Evolutionary conservation across 2,797 vertebrate genomes (phyloP), one percentile per base, ranked within the genome.

Genomic region (Brachyalestes nurse): DNA sequence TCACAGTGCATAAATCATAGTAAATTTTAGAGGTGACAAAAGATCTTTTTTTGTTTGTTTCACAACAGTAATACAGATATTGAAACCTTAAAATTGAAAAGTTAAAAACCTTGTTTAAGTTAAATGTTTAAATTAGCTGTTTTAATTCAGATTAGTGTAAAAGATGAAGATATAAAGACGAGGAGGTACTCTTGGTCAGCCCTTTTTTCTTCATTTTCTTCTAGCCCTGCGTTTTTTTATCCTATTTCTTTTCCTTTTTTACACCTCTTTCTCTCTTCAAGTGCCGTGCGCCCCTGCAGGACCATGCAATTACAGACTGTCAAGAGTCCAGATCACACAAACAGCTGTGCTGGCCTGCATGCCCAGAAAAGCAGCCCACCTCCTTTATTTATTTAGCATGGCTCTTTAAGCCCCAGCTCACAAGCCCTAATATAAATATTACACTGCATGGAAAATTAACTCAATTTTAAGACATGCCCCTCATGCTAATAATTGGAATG

Each of bases 391-490:
- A 93, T 92, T 90, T 89, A 92, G 82, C 88, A 61, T 88, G 87
- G 85, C 84, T 86, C 77, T 79, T 78, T 88, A 86, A 73, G 79
- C 83, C 86, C 79, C 79, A 76, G 88, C 86, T 91, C 87, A 87
- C 88, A 90, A 85, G 86, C 79, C 82, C 86, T 89, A 93, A 92
- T 90, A 90, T 94, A 94, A 94, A 94, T 92, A 94, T 89, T 87
- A 84, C 85, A 79, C 83, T 61, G 78, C 79, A 87, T 90, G 88
- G 90, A 91, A 90, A 90, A 85, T 83, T 86, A 88, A 83, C 38
- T 60, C 73, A 78, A 86, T 91, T 91, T 88, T 89, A 90, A 88
- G 83, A 87, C 87, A 84, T 77, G 88, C 88, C 90, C 90, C 89
- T 85, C 90, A 89, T 80, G 86, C 83, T 92, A 93, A 91, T 93